Evolutionary conservation across 2,888 invertebrate species (phyloP).

Genomic region (Lapara coniferarum): DNA sequence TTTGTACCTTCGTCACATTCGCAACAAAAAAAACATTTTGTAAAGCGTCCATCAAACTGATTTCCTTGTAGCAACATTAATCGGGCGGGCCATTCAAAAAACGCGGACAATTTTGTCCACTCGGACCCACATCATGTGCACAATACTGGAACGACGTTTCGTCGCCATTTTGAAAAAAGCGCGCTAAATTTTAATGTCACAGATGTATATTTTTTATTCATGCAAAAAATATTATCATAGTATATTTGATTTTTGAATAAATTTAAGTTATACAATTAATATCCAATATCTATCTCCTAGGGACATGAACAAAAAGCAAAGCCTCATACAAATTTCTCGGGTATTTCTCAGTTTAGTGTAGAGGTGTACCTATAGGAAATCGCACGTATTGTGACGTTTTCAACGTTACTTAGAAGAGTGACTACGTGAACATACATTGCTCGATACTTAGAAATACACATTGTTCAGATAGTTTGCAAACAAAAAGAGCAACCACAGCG

Average conservation of each 20-base stretch:
- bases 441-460: conserved; percentile 22
- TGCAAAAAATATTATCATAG: conserved; percentile 1
- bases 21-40: conserved; percentile 61
- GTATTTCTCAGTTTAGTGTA: no score
- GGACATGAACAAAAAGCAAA: no score
- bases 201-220: conserved; percentile 22
- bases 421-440: neutral
- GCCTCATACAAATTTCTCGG: no score
- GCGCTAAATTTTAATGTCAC: conserved; percentile 31
- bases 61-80: conserved; percentile 71
- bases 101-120: conserved; percentile 61
- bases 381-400: no score
- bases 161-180: conserved; percentile 64
- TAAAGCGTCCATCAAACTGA: conserved; percentile 74
- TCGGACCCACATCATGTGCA: conserved; percentile 74
- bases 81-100: conserved; percentile 69
- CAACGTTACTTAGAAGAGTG: conserved; percentile 1
- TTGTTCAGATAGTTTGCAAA: conserved; percentile 16
- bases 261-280: neutral
- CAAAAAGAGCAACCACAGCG: neutral
- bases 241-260: neutral
- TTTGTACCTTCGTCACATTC: conserved; percentile 47
- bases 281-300: no score
- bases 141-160: conserved; percentile 66
- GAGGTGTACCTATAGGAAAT: no score